Base-by-base conservation (phyloP, 1,140 invertebrate genomes). In the Andricus grossulariae region DNA sequence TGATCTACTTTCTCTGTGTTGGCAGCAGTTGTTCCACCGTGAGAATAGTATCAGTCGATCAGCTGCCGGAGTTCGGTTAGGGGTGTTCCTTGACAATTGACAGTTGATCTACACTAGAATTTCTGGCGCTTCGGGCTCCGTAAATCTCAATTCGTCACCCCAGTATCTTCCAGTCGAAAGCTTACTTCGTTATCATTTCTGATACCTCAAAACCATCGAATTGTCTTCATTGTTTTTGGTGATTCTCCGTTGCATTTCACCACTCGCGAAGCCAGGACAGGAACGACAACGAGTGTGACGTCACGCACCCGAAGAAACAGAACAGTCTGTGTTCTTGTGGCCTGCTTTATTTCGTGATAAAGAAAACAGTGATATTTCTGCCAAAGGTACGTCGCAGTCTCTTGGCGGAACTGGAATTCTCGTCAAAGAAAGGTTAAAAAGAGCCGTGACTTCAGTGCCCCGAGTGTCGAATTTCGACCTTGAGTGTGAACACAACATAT, bases 101-200 rank as follows among this genome's bases (percentile, higher is more conserved):
- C 79, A 87, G 83, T 84, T 85, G 83, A 87, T 83, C 80, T 83
- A 50, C 39, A 45, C 18, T 71, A 45, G 32, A 18, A 45, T 45
- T 45, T 45, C 10, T 45, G 6, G 39, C 39, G 6, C 39, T 50
- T 71, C 49, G 13, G n/a, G 70, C 3, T 12, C 49, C 13, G 25
- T 16, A 71, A 13, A 45, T 45, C 39, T 45, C 10, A 11, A 45
- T 45, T 45, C 10, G 7, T 45, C 39, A 1, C 8, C 39, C 39
- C 8, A 45, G 39, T 11, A 45, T 45, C 39, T 45, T 11, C 6
- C 6, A 45, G 39, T 45, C 7, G 39, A 45, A 45, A 45, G 39
- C 10, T 45, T 8, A 45, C 8, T 45, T 45, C 39, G 39, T 45
- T 45, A 45, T 45, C 39, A 45, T 45, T 45, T 45, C 8, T 11